A percentile compares a stretch with the other conserved stretches of the same genome.
phyloP scores from a whole-genome alignment of 37 sponge, comb jelly and placozoan genomes.

The Chondrilla cf. caribensis region DNA sequence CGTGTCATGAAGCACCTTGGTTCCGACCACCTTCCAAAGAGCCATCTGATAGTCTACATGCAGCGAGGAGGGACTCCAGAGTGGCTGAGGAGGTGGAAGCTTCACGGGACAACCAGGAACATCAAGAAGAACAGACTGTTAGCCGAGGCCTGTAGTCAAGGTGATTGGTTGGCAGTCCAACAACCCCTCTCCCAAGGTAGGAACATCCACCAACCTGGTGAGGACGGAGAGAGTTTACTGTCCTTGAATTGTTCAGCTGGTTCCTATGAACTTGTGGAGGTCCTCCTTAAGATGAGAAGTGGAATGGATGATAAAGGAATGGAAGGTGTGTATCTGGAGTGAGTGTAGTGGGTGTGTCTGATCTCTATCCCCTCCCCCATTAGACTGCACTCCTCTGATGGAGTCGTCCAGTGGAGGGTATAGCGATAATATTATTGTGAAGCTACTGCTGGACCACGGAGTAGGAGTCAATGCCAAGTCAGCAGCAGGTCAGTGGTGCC shows the following conservation, averaged over 20 bases:
- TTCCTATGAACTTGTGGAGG: conserved; percentile 76
- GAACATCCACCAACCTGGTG: conserved; percentile 51
- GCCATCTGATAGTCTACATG: conserved; percentile 74
- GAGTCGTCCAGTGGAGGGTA: conserved; percentile 84
- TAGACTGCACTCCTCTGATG: conserved; percentile 80
- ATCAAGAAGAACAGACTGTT: conserved; percentile 76
- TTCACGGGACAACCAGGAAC: conserved; percentile 50
- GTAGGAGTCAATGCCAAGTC: too few species aligned
- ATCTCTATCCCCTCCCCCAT: not conserved
- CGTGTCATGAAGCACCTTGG: conserved; percentile 60
- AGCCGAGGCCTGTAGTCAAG: too few species aligned
- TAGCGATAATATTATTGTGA: conserved; percentile 81
- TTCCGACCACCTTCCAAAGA: conserved; percentile 71
- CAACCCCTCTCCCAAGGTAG: conserved; percentile 55
- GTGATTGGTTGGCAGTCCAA: conserved; percentile 29
- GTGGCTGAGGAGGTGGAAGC: conserved; percentile 91
- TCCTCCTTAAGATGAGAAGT: conserved; percentile 69
- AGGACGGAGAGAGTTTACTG: conserved; percentile 77
- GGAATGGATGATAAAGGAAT: conserved; percentile 67
- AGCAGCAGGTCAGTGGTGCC: too few species aligned
- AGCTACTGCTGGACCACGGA: conserved; percentile 69
- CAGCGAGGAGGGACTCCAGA: conserved; percentile 55
- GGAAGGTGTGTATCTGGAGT: conserved; percentile 31
- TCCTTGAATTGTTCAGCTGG: conserved; percentile 80
- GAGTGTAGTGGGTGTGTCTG: not conserved